These are phyloP conservation scores for Misgurnus anguillicaudatus DNA, from an alignment of 2,113 vertebrate genomes.

Conservation along the genomic window DNA sequence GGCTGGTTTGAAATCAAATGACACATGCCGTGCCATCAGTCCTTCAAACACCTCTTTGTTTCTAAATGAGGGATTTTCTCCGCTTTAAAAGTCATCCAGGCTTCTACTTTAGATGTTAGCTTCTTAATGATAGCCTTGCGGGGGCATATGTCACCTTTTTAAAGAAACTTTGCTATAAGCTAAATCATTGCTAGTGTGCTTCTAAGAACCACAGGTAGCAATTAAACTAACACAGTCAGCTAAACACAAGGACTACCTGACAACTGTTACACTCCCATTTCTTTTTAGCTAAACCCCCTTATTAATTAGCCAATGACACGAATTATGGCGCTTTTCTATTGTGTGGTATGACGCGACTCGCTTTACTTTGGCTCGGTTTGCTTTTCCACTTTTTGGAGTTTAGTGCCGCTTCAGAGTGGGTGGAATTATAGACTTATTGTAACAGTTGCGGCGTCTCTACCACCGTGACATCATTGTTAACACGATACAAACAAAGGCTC, in stretches of 20 bases:
- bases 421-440: no score
- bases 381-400: no score
- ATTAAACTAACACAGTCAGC: background rate
- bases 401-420: no score
- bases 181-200: background rate
- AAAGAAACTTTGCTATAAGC: background rate
- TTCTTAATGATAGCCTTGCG: background rate
- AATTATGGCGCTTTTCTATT: background rate
- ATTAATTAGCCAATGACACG: background rate
- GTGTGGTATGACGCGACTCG: no score
- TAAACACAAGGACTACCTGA: conserved; percentile 2
- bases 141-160: background rate
- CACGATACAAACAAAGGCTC: no score
- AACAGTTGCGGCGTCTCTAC: no score
- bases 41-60: conserved; percentile 15
- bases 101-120: conserved; percentile 10
- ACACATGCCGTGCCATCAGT: background rate
- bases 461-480: no score
- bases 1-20: conserved; percentile 17
- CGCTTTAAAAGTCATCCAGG: background rate
- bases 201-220: background rate
- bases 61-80: conserved; percentile 10
- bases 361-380: no score
- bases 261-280: conserved; percentile 8
- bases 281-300: background rate